phyloP scores from a whole-genome alignment of 2,888 invertebrate species.

The Drosophila infuscata region DNA sequence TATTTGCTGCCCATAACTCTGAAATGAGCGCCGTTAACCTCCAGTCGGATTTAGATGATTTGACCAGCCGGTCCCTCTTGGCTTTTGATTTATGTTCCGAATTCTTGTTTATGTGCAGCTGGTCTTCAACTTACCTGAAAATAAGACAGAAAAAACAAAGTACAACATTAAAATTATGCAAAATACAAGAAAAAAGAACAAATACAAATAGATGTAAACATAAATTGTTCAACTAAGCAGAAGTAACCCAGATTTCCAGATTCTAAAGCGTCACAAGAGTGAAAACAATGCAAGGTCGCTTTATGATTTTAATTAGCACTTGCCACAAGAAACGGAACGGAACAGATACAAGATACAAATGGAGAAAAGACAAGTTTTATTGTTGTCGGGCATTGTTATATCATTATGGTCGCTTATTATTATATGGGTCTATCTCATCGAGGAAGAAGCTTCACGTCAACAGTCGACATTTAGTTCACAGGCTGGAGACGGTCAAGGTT shows the following conservation, averaged over 20 bases:
- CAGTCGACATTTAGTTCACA: slow-evolving; percentile 23
- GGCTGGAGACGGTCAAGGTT: slow-evolving; percentile 51
- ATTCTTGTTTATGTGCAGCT: neutral
- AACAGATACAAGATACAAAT: slow-evolving; percentile 21
- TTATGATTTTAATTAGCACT: slow-evolving; percentile 5
- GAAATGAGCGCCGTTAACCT: neutral
- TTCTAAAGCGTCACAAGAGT: slow-evolving; percentile 34
- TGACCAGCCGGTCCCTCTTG: no score
- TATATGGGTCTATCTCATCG: slow-evolving; percentile 14
- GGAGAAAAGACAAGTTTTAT: slow-evolving; percentile 50
- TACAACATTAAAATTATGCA: slow-evolving; percentile 9
- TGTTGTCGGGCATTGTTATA: slow-evolving; percentile 34
- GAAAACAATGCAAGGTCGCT: slow-evolving; percentile 52
- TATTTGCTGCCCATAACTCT: neutral
- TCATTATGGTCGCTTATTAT: slow-evolving; percentile 21
- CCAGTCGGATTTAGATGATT: neutral
- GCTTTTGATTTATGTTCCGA: neutral
- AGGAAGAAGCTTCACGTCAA: neutral
- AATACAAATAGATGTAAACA: slow-evolving; percentile 38
- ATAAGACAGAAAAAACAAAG: slow-evolving; percentile 14
- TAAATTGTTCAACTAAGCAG: slow-evolving; percentile 16
- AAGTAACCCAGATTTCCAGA: slow-evolving; percentile 6
- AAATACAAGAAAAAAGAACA: slow-evolving; percentile 23
- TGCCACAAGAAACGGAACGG: slow-evolving; percentile 39
- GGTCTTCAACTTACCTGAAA: slow-evolving; percentile 59